These are phyloP conservation scores for Sialis fuliginosa DNA, from an alignment of 2,888 invertebrate species.

Conservation along the genomic window DNA sequence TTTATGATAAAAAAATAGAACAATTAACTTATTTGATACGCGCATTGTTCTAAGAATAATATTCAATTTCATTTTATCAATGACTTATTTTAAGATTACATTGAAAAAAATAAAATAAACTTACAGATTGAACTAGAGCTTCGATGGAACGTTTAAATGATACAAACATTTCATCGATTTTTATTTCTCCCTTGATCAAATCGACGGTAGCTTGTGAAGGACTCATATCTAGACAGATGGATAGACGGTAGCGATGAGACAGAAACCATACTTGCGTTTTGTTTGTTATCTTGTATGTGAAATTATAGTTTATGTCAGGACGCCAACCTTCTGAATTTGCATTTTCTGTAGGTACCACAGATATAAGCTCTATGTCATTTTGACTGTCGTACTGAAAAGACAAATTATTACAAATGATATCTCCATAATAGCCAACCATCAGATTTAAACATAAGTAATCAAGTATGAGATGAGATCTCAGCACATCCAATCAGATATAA, in stretches of 20 bases:
- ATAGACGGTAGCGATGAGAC: conserved; percentile 49
- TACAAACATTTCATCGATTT: conserved; percentile 39
- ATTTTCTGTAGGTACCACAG: conserved; percentile 36
- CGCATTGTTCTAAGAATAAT: no score
- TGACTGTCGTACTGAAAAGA: conserved; percentile 20
- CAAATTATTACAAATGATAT: background rate
- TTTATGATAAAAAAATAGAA: no score
- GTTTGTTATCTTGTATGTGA: conserved; percentile 33
- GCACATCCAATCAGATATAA: no score
- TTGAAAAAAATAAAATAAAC: conserved; percentile 12
- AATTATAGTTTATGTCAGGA: conserved; percentile 25
- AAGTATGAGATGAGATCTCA: no score
- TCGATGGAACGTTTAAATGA: conserved; percentile 35
- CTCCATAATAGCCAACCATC: no score
- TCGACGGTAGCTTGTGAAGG: conserved; percentile 56
- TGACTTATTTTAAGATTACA: no score
- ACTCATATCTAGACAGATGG: conserved; percentile 61
- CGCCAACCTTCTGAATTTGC: conserved; percentile 26
- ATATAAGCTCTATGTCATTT: conserved; percentile 41
- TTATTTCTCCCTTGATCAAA: conserved; percentile 37
- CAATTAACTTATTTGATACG: no score
- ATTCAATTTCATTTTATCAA: no score
- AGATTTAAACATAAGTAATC: no score
- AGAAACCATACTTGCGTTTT: conserved; percentile 46
- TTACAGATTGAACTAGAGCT: conserved; percentile 35